phyloP scores from a whole-genome alignment of 2,113 vertebrate genomes.

The Castor canadensis region DNA sequence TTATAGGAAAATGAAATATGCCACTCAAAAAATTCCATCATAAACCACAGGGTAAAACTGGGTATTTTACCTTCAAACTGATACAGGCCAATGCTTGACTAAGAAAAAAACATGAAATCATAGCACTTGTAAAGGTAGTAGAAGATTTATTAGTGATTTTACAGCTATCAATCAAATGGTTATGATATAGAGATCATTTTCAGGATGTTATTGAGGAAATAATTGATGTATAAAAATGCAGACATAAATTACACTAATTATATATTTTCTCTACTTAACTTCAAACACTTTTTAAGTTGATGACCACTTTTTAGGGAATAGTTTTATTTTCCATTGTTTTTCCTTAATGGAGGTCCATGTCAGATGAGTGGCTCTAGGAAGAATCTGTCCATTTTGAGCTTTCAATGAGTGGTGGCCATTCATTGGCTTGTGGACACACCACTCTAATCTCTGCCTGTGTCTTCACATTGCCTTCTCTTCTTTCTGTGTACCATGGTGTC shows the following conservation, averaged over 20 bases:
- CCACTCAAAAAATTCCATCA: background rate
- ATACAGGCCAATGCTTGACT: background rate
- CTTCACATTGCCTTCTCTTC: background rate
- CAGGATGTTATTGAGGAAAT: background rate
- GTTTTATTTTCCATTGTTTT: background rate
- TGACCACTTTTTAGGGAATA: background rate
- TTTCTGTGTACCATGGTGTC: background rate
- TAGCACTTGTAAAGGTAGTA: background rate
- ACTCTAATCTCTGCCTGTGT: background rate
- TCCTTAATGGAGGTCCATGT: background rate
- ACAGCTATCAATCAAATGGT: background rate
- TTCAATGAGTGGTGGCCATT: background rate
- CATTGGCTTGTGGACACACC: background rate
- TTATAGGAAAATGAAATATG: background rate
- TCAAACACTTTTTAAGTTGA: background rate
- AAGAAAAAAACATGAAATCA: conserved; percentile 14
- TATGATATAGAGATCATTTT: background rate
- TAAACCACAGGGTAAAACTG: background rate
- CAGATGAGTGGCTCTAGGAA: background rate
- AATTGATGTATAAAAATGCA: background rate
- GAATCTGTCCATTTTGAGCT: background rate
- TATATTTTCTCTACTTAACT: background rate
- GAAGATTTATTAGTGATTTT: background rate
- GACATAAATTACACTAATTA: background rate
- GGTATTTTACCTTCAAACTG: background rate